Conservation (phyloP, 2,888 invertebrate genomes). For the Pogonocherus hispidulus region DNA sequence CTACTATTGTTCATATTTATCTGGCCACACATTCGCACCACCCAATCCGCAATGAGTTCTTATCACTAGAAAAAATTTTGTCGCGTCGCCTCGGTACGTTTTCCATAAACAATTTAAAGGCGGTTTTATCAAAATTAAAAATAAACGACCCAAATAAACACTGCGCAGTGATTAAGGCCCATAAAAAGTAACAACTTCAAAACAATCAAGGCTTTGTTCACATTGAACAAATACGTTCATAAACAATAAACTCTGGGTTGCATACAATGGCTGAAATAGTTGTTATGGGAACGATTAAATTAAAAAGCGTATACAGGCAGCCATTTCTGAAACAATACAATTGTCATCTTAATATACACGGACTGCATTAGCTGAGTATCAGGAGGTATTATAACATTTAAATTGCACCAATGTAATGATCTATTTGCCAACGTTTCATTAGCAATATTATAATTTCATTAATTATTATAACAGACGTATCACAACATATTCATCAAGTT, state of each 20-base stretch:
- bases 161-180: not conserved
- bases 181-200: not conserved
- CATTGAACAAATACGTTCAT: constrained; percentile 9
- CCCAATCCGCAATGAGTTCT: too few relatives aligned
- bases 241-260: constrained; percentile 18
- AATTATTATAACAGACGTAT: constrained; percentile 16
- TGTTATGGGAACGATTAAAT: constrained; percentile 15
- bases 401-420: constrained; percentile 7
- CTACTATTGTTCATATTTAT: too few relatives aligned
- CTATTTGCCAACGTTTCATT: constrained; percentile 15
- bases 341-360: constrained; percentile 23
- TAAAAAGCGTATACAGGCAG: constrained; percentile 14
- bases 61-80: too few relatives aligned
- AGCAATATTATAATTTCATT: constrained; percentile 23
- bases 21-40: too few relatives aligned
- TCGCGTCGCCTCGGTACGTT: too few relatives aligned
- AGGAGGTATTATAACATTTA: constrained; percentile 16
- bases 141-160: constrained; percentile 9
- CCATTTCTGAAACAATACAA: constrained; percentile 27
- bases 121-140: not conserved
- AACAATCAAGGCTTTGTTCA: constrained; percentile 23
- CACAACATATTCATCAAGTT: constrained; percentile 19
- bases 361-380: not conserved
- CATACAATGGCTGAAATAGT: constrained; percentile 21
- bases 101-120: not conserved